Conservation (phyloP, 2,113 vertebrate species). For the Capreolus pygargus region DNA sequence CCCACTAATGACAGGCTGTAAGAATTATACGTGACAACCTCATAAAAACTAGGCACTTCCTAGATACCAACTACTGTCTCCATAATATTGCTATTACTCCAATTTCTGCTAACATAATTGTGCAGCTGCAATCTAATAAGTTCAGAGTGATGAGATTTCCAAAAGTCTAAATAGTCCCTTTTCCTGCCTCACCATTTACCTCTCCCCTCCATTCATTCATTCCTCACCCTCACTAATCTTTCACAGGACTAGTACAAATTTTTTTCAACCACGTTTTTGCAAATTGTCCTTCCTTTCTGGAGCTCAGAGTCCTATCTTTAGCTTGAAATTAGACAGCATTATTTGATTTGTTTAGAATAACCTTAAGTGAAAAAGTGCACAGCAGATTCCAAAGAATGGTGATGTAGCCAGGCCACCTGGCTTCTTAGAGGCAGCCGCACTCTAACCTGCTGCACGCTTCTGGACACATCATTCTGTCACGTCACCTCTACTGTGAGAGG, state of each 20-base stretch:
- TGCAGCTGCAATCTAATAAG: background rate
- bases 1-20: background rate
- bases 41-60: background rate
- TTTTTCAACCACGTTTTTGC: background rate
- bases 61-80: background rate
- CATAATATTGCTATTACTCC: background rate
- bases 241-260: background rate
- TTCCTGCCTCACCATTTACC: background rate
- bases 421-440: background rate
- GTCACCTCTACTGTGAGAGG: background rate
- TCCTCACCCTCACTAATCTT: background rate
- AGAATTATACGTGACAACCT: background rate
- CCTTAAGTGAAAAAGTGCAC: background rate
- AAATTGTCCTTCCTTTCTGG: background rate
- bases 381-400: background rate
- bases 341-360: background rate
- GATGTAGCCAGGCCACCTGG: background rate
- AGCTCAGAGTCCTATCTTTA: background rate
- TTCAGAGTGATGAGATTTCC: background rate
- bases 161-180: background rate
- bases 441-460: background rate
- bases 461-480: background rate
- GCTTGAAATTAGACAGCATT: background rate
- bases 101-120: background rate
- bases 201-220: background rate